Conservation (phyloP, 1,140 invertebrate genomes). For the Apolygus lucorum region DNA sequence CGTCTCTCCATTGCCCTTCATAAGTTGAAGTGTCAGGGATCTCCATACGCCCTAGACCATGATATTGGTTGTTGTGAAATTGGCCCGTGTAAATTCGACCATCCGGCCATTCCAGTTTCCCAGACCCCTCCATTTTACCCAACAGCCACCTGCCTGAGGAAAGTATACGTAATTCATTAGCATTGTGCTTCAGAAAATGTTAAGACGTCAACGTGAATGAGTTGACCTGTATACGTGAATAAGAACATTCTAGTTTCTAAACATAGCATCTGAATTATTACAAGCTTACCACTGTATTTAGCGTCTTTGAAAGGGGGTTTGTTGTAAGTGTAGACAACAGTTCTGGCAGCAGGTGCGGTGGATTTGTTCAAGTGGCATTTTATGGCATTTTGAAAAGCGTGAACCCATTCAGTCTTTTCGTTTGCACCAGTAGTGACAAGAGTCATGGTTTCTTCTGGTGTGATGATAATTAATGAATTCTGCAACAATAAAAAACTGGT, state of each 20-base stretch:
- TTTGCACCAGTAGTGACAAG: constrained; percentile 54
- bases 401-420: constrained; percentile 71
- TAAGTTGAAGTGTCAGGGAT: constrained; percentile 55
- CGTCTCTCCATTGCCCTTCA: constrained; percentile 77
- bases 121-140: constrained; percentile 71
- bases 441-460: constrained; percentile 67
- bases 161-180: constrained; percentile 28
- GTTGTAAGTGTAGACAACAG: constrained; percentile 61
- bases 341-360: constrained; percentile 57
- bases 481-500: constrained; percentile 36
- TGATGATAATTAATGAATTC: constrained; percentile 57
- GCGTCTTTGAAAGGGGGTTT: constrained; percentile 68
- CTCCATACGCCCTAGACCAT: constrained; percentile 64
- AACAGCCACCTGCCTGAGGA: constrained; percentile 59
- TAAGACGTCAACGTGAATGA: no score
- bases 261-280: no score
- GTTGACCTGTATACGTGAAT: no score
- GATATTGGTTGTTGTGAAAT: constrained; percentile 62
- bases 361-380: constrained; percentile 48
- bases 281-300: constrained; percentile 53
- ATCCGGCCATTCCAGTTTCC: constrained; percentile 71
- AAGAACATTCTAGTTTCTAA: no score
- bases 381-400: constrained; percentile 55
- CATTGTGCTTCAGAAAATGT: no score
- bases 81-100: constrained; percentile 68